Conservation (phyloP, 2,797 vertebrate species). For the Mormyrus proboscirostris region DNA sequence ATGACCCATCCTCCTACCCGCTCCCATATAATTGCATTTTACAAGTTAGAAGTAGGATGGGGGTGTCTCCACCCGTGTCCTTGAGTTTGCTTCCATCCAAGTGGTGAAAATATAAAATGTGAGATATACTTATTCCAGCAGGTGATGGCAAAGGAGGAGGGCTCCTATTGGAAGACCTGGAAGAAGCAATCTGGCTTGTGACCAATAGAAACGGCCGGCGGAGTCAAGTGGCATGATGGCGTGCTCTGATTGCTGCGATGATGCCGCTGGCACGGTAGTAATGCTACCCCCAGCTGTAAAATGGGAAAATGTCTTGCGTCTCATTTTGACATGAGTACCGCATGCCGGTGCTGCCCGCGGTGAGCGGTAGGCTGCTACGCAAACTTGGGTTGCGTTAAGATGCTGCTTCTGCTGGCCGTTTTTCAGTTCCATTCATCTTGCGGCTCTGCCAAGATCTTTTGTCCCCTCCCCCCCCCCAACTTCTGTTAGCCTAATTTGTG, state of each 20-base stretch:
- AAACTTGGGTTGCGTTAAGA: neutral
- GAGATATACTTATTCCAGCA: neutral
- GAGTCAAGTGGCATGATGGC: neutral
- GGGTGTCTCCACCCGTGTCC: constrained; percentile 16
- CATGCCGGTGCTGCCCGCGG: neutral
- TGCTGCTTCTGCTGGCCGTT: neutral
- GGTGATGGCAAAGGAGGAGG: neutral
- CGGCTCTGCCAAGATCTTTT: neutral
- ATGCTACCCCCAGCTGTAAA: neutral
- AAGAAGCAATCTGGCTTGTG: neutral
- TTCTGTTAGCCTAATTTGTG: constrained; percentile 7
- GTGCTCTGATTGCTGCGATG: neutral
- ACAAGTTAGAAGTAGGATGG: neutral
- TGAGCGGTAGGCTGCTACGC: neutral
- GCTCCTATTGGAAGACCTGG: neutral
- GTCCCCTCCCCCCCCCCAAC: neutral
- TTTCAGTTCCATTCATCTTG: neutral
- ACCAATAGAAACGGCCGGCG: neutral
- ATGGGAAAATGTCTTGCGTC: neutral
- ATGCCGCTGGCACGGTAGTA: neutral
- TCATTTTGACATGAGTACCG: neutral
- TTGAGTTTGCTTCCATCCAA: constrained; percentile 20
- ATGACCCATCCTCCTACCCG: neutral
- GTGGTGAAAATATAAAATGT: constrained; percentile 21
- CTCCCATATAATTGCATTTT: constrained; percentile 19